Base-by-base conservation (phyloP, 2,113 vertebrate species). In the Scomber scombrus region DNA sequence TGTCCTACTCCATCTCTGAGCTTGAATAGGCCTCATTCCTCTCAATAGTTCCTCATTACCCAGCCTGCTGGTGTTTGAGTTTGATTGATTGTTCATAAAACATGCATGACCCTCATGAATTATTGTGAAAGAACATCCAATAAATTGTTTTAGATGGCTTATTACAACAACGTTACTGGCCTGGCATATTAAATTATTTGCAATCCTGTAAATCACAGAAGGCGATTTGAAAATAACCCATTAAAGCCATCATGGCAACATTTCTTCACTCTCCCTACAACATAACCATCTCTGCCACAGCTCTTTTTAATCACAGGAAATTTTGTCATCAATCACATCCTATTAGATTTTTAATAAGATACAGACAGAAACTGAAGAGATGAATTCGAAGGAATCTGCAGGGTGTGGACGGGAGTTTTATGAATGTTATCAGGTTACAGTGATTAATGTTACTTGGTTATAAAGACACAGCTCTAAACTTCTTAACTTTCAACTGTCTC, bases 141-240 rank as follows among this genome's bases (percentile, higher is more conserved):
- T 95, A 94, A 94, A 95, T 94, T 93, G 92, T 94, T 94, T 94
- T 90, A 92, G 92, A 95, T 95, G 92, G 91, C 94, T 94, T 94
- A 95, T 95, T 95, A 94, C 90, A 94, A 92, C 89, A 93, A 71
- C 71, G 91, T 90, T 90, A 92, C 91, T 83, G 85, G 90, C 84
- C 86, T 75, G 84, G 92, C 90, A 92, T 91, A 93, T 93, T 92
- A 90, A 94, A 93, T 91, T 89, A 93, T 94, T 89, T 88, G 83
- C 82, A 81, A 89, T 91, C 89, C 85, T 90, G 85, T 93, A 92
- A 95, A 93, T 92, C 85, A 91, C 80, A 21, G 75, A 26, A 73
- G 50, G 80, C 68, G 61, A 91, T 93, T 93, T 88, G 87, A 92
- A 91, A 92, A 93, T 85, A 87, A 91, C 70, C 80, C 82, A 91